phyloP scores from a whole-genome alignment of 2,113 vertebrate species.

The Mustelus asterias region DNA sequence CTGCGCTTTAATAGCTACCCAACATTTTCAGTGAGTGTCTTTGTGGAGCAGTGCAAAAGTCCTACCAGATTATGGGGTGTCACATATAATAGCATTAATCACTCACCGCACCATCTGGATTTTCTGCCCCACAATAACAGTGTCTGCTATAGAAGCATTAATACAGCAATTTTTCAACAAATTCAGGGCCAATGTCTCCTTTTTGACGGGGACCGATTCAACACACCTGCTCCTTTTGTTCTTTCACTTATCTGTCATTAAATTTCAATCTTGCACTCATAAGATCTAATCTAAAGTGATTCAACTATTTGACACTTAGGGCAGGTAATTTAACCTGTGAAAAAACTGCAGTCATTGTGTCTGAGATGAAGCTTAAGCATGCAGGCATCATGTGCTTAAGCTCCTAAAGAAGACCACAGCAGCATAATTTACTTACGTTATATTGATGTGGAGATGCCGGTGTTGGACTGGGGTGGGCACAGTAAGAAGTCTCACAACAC shows the following conservation, averaged over 20 bases:
- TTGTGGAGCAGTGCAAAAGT: background rate
- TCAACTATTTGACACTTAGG: background rate
- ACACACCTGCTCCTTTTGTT: background rate
- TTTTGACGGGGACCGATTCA: background rate
- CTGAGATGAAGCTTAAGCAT: background rate
- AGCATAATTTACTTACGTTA: background rate
- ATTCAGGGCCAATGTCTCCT: background rate
- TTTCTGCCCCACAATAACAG: background rate
- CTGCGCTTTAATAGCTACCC: background rate
- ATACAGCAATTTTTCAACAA: background rate
- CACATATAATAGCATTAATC: background rate
- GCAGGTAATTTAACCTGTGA: background rate
- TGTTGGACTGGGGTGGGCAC: too few relatives aligned
- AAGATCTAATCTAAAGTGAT: background rate
- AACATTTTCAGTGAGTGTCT: background rate
- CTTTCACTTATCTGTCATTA: background rate
- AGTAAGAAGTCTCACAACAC: too few relatives aligned
- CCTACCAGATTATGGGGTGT: background rate
- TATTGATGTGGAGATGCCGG: too few relatives aligned
- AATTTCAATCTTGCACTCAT: background rate
- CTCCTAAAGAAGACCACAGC: background rate
- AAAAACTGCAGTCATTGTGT: background rate
- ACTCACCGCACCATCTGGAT: background rate
- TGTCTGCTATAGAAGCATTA: background rate
- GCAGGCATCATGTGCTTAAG: slow-evolving; percentile 5